Evolutionary conservation across 2,113 vertebrate species (phyloP), one percentile per base, ranked within the genome.

Genomic region (Pygoscelis adeliae): DNA sequence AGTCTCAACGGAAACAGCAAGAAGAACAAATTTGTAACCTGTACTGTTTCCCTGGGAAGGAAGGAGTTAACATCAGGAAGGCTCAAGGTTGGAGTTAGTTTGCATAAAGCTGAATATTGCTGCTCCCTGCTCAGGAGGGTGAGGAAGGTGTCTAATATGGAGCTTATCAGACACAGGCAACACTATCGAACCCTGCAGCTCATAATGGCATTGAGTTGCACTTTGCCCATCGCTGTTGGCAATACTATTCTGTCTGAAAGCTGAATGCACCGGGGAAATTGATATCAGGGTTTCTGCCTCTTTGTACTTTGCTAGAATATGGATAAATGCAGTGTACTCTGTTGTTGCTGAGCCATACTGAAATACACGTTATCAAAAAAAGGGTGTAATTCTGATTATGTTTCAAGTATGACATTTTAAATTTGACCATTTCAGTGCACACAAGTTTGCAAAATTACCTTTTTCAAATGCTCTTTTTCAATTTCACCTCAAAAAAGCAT

Each of bases 221-320:
- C 69, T 83, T 91, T 63, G 58, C 66, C 66, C 74, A 18, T 77
- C 3, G 0, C 13, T 34, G 38, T 13, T 69, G 56, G 13, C 61
- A 56, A 53, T 27, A 17, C 34, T 56, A 40, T 53, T 70, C 36
- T 69, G 21, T n/a, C 69, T 67, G 69, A 93, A 94, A 91, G 66
- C 36, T 62, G 71, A 87, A 87, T 0, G 0, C 46, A 34, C 34
- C 0, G 0, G 34, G 70, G 62, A 69, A 83, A 46, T 15, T 42
- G 23, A 4, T 91, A 59, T 7, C 66, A 90, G 53, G 22, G 80
- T 52, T 94, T 93, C 58, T 87, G 49, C 53, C 87, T 66, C 42
- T 83, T 93, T 85, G 65, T 38, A 69, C 77, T 83, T 82, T 62
- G 38, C 34, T 77, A 63, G 22, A 49, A 59, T 52, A 58, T 25